A percentile compares a stretch with the other conserved stretches of the same genome.
Conservation (phyloP, 2,797 vertebrate species). For the Manis javanica region DNA sequence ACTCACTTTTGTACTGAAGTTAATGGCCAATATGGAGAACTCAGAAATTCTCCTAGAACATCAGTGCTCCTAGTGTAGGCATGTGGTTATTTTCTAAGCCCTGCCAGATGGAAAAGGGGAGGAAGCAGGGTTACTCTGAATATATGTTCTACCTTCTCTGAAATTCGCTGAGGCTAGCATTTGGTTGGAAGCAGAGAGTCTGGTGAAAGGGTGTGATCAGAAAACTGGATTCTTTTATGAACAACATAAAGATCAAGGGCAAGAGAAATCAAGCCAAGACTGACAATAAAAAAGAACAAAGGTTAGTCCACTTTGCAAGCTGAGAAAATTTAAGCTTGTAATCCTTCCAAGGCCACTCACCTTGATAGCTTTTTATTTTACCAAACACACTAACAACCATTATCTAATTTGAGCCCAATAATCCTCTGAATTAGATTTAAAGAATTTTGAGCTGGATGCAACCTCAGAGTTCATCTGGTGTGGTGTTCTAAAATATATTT, state of each 20-base stretch:
- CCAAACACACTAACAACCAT: background rate
- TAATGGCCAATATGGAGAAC: background rate
- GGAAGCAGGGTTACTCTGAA: background rate
- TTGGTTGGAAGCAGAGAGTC: background rate
- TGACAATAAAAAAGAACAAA: background rate
- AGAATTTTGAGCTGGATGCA: slow-evolving; percentile 17
- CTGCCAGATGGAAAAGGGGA: background rate
- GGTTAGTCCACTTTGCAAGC: background rate
- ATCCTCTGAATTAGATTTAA: background rate
- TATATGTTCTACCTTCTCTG: background rate
- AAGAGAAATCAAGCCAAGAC: background rate
- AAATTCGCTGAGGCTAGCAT: background rate
- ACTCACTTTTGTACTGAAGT: background rate
- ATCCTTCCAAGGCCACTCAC: background rate
- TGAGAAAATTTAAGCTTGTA: background rate
- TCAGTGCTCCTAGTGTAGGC: background rate
- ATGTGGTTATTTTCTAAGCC: background rate
- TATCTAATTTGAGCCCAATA: slow-evolving; percentile 6
- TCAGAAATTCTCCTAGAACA: background rate
- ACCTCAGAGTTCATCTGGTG: background rate
- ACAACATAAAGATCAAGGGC: background rate
- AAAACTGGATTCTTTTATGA: background rate
- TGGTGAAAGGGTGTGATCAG: background rate
- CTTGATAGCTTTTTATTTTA: slow-evolving; percentile 40
- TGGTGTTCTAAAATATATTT: slow-evolving; percentile 22